These are phyloP conservation scores for Cebus imitator DNA, from an alignment of 2,113 vertebrate genomes.

Conservation along the genomic window DNA sequence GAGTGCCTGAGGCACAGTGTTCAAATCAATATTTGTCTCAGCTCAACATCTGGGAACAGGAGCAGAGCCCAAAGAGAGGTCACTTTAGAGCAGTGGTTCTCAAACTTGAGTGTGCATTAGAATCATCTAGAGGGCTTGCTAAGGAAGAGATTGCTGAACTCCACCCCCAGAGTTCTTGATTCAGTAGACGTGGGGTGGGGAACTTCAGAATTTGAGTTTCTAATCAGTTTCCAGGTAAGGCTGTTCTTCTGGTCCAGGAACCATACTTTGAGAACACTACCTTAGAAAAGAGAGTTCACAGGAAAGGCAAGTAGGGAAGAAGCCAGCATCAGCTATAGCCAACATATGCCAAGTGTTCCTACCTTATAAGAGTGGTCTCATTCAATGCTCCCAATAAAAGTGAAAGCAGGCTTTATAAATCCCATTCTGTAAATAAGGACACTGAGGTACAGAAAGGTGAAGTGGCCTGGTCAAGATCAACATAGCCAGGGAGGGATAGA, in stretches of 20 bases:
- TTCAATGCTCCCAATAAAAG: not conserved
- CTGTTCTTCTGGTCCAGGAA: not conserved
- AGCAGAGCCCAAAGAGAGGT: not conserved
- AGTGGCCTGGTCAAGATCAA: not conserved
- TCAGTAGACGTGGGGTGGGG: not conserved
- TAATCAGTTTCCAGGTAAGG: not conserved
- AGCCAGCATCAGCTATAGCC: not conserved
- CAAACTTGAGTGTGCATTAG: not conserved
- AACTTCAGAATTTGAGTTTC: not conserved
- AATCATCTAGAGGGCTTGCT: not conserved
- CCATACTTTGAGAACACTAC: not conserved
- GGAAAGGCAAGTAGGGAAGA: not conserved
- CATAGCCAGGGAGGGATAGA: not conserved
- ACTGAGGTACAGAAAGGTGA: not conserved
- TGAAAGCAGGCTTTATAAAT: not conserved
- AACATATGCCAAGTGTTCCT: not conserved
- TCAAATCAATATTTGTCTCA: not conserved
- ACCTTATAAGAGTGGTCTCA: not conserved
- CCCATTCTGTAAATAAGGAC: not conserved
- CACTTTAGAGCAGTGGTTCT: not conserved
- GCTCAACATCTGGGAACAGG: not conserved
- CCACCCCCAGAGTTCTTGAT: not conserved
- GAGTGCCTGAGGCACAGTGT: not conserved
- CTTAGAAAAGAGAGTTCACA: not conserved
- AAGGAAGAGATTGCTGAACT: not conserved